Conservation (phyloP, 2,797 vertebrate species). For the Scleropages formosus region DNA sequence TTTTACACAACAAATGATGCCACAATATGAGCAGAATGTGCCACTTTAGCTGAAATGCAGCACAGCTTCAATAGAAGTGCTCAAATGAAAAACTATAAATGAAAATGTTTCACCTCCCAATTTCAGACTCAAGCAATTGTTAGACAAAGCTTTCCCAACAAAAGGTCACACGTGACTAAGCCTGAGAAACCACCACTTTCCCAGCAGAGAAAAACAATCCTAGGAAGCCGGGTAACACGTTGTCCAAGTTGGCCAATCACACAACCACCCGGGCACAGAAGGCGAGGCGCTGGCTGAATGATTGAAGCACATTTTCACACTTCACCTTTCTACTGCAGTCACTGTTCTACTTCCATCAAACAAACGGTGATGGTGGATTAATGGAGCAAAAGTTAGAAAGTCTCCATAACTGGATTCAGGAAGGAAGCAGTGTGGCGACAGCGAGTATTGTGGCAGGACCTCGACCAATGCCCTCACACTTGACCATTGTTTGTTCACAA, state of each 20-base stretch:
- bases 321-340: not conserved
- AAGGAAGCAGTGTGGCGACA: constrained; percentile 1
- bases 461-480: not conserved
- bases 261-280: not conserved
- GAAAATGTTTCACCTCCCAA: not conserved
- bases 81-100: not conserved
- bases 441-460: not conserved
- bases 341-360: not conserved
- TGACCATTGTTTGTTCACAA: no score
- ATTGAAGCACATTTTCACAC: not conserved
- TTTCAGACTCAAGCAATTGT: not conserved
- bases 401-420: not conserved
- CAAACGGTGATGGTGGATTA: not conserved
- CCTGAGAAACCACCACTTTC: constrained; percentile 8
- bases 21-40: not conserved
- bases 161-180: constrained; percentile 13
- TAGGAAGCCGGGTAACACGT: constrained; percentile 17
- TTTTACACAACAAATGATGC: not conserved
- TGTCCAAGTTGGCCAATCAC: constrained; percentile 1
- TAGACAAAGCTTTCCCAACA: no score
- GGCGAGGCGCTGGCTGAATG: not conserved
- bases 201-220: constrained; percentile 28
- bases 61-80: not conserved
- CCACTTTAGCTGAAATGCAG: not conserved
- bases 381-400: not conserved